These are phyloP conservation scores for Spodoptera frugiperda DNA, from an alignment of 1,140 invertebrate genomes.

Conservation along the genomic window DNA sequence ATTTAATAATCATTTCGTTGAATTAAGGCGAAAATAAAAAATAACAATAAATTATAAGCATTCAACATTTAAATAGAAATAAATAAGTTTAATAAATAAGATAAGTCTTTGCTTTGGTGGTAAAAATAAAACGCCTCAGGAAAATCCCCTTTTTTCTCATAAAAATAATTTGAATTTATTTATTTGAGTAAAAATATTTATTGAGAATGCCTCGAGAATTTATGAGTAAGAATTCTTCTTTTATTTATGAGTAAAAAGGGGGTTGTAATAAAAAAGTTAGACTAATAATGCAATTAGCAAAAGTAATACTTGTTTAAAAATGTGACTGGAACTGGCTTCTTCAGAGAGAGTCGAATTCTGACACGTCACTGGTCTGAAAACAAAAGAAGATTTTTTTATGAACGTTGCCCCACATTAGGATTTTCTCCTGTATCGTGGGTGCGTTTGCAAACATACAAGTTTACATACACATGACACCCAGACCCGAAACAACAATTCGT, in stretches of 20 bases:
- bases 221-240: not conserved
- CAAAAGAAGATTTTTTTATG: no score
- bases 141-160: not conserved
- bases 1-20: conserved; percentile 26
- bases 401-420: no score
- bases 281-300: conserved; percentile 21
- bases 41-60: conserved; percentile 41
- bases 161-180: not conserved
- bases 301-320: conserved; percentile 40
- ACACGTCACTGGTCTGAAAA: conserved; percentile 84
- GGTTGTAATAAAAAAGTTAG: conserved; percentile 5
- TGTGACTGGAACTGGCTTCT: conserved; percentile 45
- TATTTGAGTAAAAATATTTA: not conserved
- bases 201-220: not conserved
- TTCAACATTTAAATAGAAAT: conserved; percentile 51
- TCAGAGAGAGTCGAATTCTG: conserved; percentile 85
- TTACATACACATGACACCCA: no score
- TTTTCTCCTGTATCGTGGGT: no score
- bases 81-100: conserved; percentile 65
- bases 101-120: conserved; percentile 72
- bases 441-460: no score
- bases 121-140: conserved; percentile 52
- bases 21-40: conserved; percentile 24
- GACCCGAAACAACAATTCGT: no score
- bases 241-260: conserved; percentile 7